Evolutionary conservation across 2,113 vertebrate genomes (phyloP).

Genomic region (Otus sunia): DNA sequence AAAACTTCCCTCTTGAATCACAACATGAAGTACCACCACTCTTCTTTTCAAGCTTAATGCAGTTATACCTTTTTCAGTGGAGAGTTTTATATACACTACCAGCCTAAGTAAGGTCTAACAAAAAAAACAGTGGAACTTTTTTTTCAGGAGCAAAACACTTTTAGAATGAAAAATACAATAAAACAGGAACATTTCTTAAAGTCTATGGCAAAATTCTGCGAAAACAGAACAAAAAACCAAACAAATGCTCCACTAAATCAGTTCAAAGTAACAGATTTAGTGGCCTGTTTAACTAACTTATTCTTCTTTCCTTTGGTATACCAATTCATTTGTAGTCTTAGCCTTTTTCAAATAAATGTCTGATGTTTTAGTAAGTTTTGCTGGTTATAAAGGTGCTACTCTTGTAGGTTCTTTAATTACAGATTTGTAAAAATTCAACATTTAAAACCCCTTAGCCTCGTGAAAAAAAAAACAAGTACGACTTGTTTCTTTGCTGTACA

Average conservation of each 20-base stretch:
- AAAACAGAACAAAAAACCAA: background rate
- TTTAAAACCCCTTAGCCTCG: slow-evolving; percentile 26
- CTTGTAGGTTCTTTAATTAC: background rate
- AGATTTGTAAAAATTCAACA: slow-evolving; percentile 6
- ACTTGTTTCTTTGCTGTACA: slow-evolving; percentile 33
- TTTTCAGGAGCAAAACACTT: background rate
- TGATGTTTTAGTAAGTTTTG: slow-evolving; percentile 32
- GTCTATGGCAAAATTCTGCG: background rate
- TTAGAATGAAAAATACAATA: background rate
- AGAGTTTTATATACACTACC: background rate
- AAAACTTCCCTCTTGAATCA: background rate
- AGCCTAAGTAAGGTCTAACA: background rate
- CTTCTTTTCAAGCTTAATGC: background rate
- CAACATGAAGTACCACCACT: background rate
- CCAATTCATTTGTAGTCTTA: background rate
- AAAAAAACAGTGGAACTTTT: background rate
- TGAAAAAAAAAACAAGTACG: slow-evolving; percentile 13
- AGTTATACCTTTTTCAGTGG: background rate
- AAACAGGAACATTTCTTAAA: background rate
- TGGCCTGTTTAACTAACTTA: background rate
- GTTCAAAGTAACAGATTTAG: background rate
- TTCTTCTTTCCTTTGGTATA: background rate
- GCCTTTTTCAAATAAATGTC: background rate
- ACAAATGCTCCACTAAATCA: background rate
- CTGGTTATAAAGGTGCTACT: slow-evolving; percentile 35